A percentile compares a stretch with the other conserved stretches of the same genome.
Evolutionary conservation across 2,888 invertebrate genomes (phyloP).

Genomic region (Xiphydria camelus): DNA sequence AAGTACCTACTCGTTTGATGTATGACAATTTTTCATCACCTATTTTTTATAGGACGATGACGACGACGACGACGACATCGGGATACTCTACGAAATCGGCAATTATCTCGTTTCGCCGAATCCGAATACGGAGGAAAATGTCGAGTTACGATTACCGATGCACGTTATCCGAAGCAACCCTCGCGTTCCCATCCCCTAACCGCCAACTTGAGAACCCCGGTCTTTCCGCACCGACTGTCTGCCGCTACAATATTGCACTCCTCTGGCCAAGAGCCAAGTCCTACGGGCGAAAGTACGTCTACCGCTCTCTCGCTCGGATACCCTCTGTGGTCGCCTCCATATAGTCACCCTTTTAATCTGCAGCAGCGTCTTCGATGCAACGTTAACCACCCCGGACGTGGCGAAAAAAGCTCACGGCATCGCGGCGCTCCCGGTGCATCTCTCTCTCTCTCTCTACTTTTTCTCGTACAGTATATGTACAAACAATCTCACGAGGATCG

Average conservation of each 20-base stretch:
- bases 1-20: slow-evolving; percentile 10
- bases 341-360: slow-evolving; percentile 29
- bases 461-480: neutral
- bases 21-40: too few species aligned
- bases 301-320: slow-evolving; percentile 21
- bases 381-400: neutral
- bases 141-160: too few species aligned
- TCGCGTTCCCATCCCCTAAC: too few species aligned
- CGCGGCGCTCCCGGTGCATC: too few species aligned
- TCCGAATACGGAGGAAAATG: too few species aligned
- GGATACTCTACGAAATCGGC: too few species aligned
- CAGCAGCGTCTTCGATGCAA: slow-evolving; percentile 4
- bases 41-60: too few species aligned
- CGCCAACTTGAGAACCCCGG: slow-evolving; percentile 32
- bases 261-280: slow-evolving; percentile 39
- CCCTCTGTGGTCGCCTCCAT: slow-evolving; percentile 19
- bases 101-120: too few species aligned
- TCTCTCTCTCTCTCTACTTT: too few species aligned
- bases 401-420: neutral
- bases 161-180: too few species aligned
- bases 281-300: slow-evolving; percentile 22
- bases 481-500: too few species aligned
- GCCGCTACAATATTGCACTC: slow-evolving; percentile 44
- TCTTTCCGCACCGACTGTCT: slow-evolving; percentile 27
- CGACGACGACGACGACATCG: too few species aligned